Conservation (phyloP, 2,797 vertebrate species). For the Chaenodraco wilsoni region DNA sequence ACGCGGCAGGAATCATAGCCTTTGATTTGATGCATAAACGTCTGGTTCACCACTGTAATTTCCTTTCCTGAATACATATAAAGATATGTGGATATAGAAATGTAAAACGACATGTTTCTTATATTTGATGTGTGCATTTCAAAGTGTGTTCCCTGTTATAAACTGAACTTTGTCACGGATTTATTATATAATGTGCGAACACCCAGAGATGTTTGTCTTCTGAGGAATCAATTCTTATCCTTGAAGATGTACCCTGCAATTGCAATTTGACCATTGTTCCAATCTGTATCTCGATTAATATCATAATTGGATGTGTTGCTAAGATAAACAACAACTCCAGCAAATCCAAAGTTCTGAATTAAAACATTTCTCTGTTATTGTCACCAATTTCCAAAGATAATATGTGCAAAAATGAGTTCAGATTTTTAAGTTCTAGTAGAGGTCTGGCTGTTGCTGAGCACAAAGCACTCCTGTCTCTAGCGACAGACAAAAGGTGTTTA, state of each 20-base stretch:
- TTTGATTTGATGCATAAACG: conserved; percentile 3
- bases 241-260: neutral
- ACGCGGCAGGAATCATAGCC: conserved; percentile 10
- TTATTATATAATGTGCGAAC: neutral
- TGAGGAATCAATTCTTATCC: too few species aligned
- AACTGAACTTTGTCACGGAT: neutral
- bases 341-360: conserved; percentile 31
- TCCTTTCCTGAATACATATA: neutral
- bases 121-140: neutral
- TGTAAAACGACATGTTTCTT: neutral
- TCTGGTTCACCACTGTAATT: neutral
- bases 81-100: neutral
- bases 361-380: conserved; percentile 22
- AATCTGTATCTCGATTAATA: neutral
- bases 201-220: too few species aligned
- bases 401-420: conserved; percentile 13
- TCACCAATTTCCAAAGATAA: conserved; percentile 27
- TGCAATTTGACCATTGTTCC: neutral
- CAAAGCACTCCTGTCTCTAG: conserved; percentile 36
- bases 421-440: conserved; percentile 30
- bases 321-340: neutral
- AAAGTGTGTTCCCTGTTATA: neutral
- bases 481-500: conserved; percentile 41
- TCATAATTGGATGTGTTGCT: neutral
- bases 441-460: conserved; percentile 30